Evolutionary conservation across 2,797 vertebrate species (phyloP), one percentile per base, ranked within the genome.

Genomic region (Coregonus ussuriensis): DNA sequence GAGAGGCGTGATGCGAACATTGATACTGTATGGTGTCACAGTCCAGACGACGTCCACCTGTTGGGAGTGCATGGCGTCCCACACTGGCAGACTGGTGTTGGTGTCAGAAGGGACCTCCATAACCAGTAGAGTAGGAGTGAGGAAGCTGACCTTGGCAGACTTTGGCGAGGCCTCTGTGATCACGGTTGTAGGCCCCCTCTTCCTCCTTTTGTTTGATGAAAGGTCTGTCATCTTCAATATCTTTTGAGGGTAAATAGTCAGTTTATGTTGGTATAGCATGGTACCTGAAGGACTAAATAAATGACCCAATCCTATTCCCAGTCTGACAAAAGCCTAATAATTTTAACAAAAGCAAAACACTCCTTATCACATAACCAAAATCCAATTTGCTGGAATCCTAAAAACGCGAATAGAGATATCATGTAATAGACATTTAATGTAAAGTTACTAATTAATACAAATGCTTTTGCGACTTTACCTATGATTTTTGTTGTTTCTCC

Each of bases 71-170:
- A 91, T 0, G 52, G 81, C 84, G 0, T 89, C 84, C 91, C 91
- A 93, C 63, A 91, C 86, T 0, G 91, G 91, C 18, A 91, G 74
- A 75, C 74, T 85, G 75, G 72, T 82, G 81, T 85, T 74, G 63
- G 65, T 13, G 68, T 77, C 74, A 0, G 80, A 2, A 0, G 91
- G 89, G 1, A 93, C 72, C 15, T 87, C 78, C 53, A 91, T 71
- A 0, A 88, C 37, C 41, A 92, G 74, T 1, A 76, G 62, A 29
- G 81, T 72, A 0, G 78, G 66, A 18, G 76, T 83, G 37, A 81
- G 51, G 4, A 87, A 29, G 25, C 21, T 59, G 63, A 77, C 76
- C 67, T 70, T 82, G 76, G 73, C 47, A 0, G 78, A 51, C 25
- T 56, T 74, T 1, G 77, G 21, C 1, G 15, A 16, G 0, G 59